Percentiles rank a stretch among this genome's conserved stretches.
Conservation (phyloP, 2,797 vertebrate genomes). For the Micropoecilia bifurca region DNA sequence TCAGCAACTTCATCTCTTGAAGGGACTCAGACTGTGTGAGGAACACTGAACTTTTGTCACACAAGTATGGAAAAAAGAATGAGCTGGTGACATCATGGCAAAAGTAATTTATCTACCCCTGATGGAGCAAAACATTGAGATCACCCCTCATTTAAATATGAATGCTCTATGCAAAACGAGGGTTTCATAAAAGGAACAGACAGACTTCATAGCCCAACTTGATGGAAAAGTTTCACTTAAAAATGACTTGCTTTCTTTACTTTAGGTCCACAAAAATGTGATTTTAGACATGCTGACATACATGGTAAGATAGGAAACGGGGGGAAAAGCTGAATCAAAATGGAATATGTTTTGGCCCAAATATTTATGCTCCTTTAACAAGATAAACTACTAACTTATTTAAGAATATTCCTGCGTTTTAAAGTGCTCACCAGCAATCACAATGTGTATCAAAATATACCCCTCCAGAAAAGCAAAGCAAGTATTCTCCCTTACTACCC, state of each 20-base stretch:
- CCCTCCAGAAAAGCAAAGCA: not conserved
- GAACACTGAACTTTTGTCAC: not conserved
- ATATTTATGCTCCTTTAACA: not conserved
- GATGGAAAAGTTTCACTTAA: not conserved
- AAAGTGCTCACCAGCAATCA: not conserved
- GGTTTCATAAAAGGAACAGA: not conserved
- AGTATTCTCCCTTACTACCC: not conserved
- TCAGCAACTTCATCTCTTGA: not conserved
- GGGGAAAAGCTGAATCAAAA: not conserved
- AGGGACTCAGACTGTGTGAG: not conserved
- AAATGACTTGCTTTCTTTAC: not conserved
- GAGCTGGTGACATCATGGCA: not conserved
- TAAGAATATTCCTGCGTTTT: not conserved
- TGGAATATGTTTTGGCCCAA: not conserved
- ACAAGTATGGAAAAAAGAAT: not conserved
- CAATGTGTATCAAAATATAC: not conserved
- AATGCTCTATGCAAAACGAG: not conserved
- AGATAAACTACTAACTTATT: not conserved
- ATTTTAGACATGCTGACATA: not conserved
- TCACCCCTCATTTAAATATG: not conserved
- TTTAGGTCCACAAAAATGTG: not conserved
- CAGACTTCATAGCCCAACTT: not conserved
- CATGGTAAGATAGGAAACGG: not conserved
- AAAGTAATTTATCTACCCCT: not conserved
- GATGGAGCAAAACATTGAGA: not conserved